phyloP scores from a whole-genome alignment of 2,888 invertebrate species.

The Cephus pygmeus region DNA sequence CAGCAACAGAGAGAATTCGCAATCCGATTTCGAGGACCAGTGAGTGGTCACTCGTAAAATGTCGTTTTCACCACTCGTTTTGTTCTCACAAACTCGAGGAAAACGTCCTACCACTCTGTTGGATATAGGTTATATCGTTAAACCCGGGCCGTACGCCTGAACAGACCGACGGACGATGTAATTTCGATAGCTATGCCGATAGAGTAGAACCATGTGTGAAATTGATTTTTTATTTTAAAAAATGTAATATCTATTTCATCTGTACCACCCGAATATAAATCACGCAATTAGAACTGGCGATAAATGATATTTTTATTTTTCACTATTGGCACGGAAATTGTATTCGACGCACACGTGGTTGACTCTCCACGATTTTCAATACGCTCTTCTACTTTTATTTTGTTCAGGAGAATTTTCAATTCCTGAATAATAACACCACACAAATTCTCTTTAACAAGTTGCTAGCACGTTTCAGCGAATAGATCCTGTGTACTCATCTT shows the following conservation, averaged over 20 bases:
- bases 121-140: not conserved
- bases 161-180: not conserved
- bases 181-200: not conserved
- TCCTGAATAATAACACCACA: not conserved
- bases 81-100: not conserved
- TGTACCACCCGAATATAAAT: not conserved
- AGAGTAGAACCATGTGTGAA: not conserved
- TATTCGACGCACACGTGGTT: not conserved
- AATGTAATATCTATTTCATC: not conserved
- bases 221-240: not conserved
- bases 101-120: not conserved
- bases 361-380: not conserved
- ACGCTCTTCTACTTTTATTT: not conserved
- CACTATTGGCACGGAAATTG: not conserved
- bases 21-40: not conserved
- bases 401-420: not conserved
- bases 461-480: not conserved
- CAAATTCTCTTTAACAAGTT: not conserved
- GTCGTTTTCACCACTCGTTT: not conserved
- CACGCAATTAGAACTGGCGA: not conserved
- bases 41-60: not conserved
- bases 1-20: not conserved
- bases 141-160: no score
- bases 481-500: not conserved
- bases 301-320: not conserved